Base-by-base conservation (phyloP, 2,888 invertebrate species). In the Macrosiphum euphorbiae region DNA sequence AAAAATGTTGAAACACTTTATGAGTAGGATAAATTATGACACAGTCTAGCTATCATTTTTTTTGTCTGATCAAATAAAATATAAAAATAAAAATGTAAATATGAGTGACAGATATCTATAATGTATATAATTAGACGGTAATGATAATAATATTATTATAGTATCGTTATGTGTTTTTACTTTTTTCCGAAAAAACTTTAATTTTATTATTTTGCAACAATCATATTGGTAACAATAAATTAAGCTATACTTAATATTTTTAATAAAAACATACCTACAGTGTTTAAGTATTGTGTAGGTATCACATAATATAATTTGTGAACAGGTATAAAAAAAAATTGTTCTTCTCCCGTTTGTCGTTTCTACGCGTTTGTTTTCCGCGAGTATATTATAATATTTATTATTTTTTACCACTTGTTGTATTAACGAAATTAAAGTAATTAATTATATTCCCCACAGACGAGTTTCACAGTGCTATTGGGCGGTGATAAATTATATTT, bases 401-500 rank as follows among this genome's bases (percentile, higher is more conserved):
- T 44, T 4, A 55, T 28, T 92, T 85, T 92, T 92, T 92, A 92
- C 50, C 87, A 87, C 67, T 92, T 67, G 87, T 87, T 61, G 61
- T 92, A 67, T 87, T 92, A 92, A 88, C 87, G 35, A 86, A 86
- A 91, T 86, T 91, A 91, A 91, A 8, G 85, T 87, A 92, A 92
- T 92, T 92, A 92, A 92, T 92, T 87, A 87, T 50, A 41, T 61
- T 92, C 35, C 16, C 61, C n/a, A 61, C 88, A 78, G 88, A 78
- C 92, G 92, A 78, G 88, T 78, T 88, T 67, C 50, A 87, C 67
- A 28, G 47, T 67, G 26, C 67, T 67, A 92, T 87, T 50, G 92
- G 92, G 67, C 3, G 88, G 88, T 84, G 84, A 92, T 89, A 92
- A 92, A 92, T 89, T 84, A 84, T 84, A 92, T 92, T 92, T 92